These are phyloP conservation scores for Ectemnius continuus DNA, from an alignment of 2,888 invertebrate genomes.

Conservation along the genomic window DNA sequence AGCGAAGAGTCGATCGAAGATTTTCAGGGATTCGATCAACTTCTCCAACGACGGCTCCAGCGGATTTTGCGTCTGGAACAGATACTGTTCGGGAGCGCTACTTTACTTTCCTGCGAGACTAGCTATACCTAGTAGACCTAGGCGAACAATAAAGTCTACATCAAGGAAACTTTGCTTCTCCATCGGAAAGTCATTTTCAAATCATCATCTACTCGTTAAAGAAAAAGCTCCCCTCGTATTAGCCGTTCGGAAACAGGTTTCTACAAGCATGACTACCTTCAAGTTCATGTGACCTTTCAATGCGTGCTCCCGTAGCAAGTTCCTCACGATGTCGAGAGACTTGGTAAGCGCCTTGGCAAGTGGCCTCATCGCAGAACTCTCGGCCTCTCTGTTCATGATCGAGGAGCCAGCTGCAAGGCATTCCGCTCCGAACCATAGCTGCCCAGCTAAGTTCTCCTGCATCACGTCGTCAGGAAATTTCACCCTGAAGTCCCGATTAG, in stretches of 20 bases:
- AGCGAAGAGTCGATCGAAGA: constrained; percentile 96
- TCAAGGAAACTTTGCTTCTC: too few relatives aligned
- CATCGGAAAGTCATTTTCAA: too few relatives aligned
- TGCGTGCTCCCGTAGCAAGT: constrained; percentile 90
- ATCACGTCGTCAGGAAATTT: constrained; percentile 99
- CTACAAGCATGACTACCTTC: constrained; percentile 63
- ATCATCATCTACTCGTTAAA: too few relatives aligned
- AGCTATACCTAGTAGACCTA: too few relatives aligned
- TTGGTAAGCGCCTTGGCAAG: constrained; percentile 97
- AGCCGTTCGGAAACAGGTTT: too few relatives aligned
- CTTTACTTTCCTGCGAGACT: too few relatives aligned
- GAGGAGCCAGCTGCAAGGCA: constrained; percentile 99
- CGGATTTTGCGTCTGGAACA: constrained; percentile 73
- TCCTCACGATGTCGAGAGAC: constrained; percentile 94
- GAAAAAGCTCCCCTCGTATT: too few relatives aligned
- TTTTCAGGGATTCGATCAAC: constrained; percentile 89
- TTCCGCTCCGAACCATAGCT: constrained; percentile 99
- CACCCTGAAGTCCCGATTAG: constrained; percentile 95
- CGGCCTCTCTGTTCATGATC: constrained; percentile 97
- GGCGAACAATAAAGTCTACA: too few relatives aligned
- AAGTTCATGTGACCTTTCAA: constrained; percentile 76
- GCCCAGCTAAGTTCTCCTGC: constrained; percentile 98
- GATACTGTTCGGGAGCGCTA: constrained; percentile 29
- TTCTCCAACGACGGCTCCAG: constrained; percentile 80
- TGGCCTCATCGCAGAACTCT: constrained; percentile 97